Conservation (phyloP, 64 coral and sea anemone species). For the Montipora capricornis region DNA sequence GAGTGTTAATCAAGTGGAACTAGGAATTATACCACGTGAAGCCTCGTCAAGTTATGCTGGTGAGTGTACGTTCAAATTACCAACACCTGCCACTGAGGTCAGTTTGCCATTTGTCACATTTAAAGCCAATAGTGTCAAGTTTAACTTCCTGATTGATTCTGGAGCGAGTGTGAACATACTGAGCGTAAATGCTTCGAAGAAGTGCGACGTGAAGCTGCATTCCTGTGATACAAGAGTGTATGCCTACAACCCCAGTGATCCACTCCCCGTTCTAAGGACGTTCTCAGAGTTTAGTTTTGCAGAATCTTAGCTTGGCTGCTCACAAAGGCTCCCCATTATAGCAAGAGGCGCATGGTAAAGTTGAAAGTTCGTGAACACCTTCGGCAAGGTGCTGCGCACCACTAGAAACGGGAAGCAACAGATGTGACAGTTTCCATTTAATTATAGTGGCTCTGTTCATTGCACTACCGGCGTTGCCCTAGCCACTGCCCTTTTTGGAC, state of each 20-base stretch:
- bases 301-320: too few relatives aligned
- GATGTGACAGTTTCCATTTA: too few relatives aligned
- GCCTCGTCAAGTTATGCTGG: constrained; percentile 3
- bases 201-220: not conserved
- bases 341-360: too few relatives aligned
- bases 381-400: too few relatives aligned
- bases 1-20: not conserved
- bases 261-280: constrained; percentile 11
- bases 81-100: not conserved
- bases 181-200: not conserved
- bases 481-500: too few relatives aligned
- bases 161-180: constrained; percentile 66
- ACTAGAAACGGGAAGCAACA: too few relatives aligned
- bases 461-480: too few relatives aligned
- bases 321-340: too few relatives aligned
- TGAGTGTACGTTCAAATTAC: constrained; percentile 39
- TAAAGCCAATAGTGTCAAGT: constrained; percentile 39
- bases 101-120: constrained; percentile 26
- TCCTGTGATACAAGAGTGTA: constrained; percentile 40
- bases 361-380: too few relatives aligned
- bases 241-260: constrained; percentile 34
- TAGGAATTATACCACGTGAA: not conserved
- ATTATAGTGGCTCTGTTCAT: too few relatives aligned
- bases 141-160: constrained; percentile 46
- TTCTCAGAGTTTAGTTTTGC: not conserved